These are phyloP conservation scores for Lasioglossum calceatum DNA, from an alignment of 2,888 invertebrate species.

Conservation along the genomic window DNA sequence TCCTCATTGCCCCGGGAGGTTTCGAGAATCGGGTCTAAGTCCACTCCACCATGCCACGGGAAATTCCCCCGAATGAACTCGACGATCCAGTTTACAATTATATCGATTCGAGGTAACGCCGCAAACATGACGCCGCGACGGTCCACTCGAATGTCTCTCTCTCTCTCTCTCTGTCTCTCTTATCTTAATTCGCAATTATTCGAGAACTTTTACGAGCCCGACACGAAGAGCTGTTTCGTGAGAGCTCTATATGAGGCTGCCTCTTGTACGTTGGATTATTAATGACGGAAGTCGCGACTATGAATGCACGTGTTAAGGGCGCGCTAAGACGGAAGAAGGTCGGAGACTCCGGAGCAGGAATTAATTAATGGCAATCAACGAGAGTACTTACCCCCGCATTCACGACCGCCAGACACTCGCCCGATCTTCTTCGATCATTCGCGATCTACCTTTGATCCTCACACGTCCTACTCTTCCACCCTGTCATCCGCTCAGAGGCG, in stretches of 20 bases:
- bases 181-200: slow-evolving; percentile 6
- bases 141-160: not conserved
- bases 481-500: not conserved
- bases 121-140: not conserved
- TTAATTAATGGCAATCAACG: slow-evolving; percentile 70
- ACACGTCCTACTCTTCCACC: not conserved
- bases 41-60: slow-evolving; percentile 45
- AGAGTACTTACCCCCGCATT: slow-evolving; percentile 58
- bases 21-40: slow-evolving; percentile 67
- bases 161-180: not conserved
- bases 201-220: slow-evolving; percentile 1
- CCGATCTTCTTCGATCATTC: slow-evolving; percentile 23
- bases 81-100: slow-evolving; percentile 60
- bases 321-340: slow-evolving; percentile 58
- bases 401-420: slow-evolving; percentile 29
- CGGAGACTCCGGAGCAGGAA: slow-evolving; percentile 61
- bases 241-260: not conserved
- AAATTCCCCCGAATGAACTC: slow-evolving; percentile 52
- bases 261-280: slow-evolving; percentile 43
- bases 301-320: slow-evolving; percentile 44
- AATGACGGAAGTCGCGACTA: slow-evolving; percentile 53
- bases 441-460: not conserved
- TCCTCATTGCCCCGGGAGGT: slow-evolving; percentile 65
- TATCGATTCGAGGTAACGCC: slow-evolving; percentile 11
- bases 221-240: not conserved